Evolutionary conservation across 2,113 vertebrate species (phyloP).

Genomic region (Oreocharis arfaki): DNA sequence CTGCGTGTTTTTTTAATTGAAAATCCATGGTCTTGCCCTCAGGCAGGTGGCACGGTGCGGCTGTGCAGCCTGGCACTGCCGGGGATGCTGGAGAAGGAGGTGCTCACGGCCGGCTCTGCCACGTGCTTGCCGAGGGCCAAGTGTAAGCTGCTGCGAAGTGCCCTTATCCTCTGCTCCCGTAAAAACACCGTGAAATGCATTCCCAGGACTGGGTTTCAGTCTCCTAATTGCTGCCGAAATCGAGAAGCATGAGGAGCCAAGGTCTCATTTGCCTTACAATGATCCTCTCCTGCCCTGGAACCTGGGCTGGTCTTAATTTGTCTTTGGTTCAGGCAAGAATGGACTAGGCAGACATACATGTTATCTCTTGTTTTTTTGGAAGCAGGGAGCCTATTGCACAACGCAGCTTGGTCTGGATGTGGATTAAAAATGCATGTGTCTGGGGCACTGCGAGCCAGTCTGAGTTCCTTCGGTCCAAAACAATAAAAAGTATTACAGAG

Average conservation of each 20-base stretch:
- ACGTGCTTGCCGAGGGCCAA: background rate
- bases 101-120: background rate
- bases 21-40: background rate
- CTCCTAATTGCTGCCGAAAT: slow-evolving; percentile 21
- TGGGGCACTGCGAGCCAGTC: slow-evolving; percentile 23
- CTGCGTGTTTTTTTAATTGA: background rate
- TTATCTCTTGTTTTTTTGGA: slow-evolving; percentile 69
- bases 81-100: background rate
- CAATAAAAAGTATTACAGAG: background rate
- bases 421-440: slow-evolving; percentile 47
- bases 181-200: background rate
- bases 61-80: background rate
- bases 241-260: background rate
- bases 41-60: background rate
- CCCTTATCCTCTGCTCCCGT: background rate
- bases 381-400: slow-evolving; percentile 55
- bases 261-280: slow-evolving; percentile 55
- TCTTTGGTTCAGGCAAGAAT: slow-evolving; percentile 68
- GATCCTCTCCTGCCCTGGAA: slow-evolving; percentile 67
- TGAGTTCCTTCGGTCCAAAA: background rate
- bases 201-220: slow-evolving; percentile 23
- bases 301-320: slow-evolving; percentile 70
- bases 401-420: slow-evolving; percentile 35
- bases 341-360: slow-evolving; percentile 62
- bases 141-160: background rate